Conservation (phyloP, 2,797 vertebrate species). For the Gambusia yucatana region DNA sequence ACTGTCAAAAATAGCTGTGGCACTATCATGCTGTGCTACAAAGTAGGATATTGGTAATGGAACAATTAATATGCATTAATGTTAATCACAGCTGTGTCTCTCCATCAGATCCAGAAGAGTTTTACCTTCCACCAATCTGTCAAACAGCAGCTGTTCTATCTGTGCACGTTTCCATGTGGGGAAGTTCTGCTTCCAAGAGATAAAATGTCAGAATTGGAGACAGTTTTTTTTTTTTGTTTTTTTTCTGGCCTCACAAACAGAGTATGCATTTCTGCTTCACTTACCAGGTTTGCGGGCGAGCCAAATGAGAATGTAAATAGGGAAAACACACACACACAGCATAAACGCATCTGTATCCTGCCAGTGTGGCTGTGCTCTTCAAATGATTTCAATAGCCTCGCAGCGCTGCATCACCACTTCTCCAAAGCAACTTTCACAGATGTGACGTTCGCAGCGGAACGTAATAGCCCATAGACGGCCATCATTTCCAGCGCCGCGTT, state of each 20-base stretch:
- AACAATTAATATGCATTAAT: background rate
- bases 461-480: conserved; percentile 33
- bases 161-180: background rate
- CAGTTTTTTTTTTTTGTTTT: too few relatives aligned
- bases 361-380: conserved; percentile 17
- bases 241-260: background rate
- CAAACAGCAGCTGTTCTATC: background rate
- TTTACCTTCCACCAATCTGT: background rate
- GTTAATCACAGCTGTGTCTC: background rate
- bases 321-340: background rate
- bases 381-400: conserved; percentile 32
- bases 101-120: background rate
- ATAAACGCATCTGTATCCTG: conserved; percentile 11
- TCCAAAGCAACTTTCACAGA: conserved; percentile 35
- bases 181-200: background rate
- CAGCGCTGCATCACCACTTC: conserved; percentile 37
- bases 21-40: background rate
- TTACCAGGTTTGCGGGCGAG: conserved; percentile 2
- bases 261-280: conserved; percentile 15
- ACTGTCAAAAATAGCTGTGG: background rate
- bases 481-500: conserved; percentile 25
- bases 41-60: background rate
- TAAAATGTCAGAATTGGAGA: background rate
- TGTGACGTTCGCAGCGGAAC: conserved; percentile 19
- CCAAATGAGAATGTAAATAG: background rate